phyloP scores from a whole-genome alignment of 2,888 invertebrate genomes.

The Cryptophagus acutangulus region DNA sequence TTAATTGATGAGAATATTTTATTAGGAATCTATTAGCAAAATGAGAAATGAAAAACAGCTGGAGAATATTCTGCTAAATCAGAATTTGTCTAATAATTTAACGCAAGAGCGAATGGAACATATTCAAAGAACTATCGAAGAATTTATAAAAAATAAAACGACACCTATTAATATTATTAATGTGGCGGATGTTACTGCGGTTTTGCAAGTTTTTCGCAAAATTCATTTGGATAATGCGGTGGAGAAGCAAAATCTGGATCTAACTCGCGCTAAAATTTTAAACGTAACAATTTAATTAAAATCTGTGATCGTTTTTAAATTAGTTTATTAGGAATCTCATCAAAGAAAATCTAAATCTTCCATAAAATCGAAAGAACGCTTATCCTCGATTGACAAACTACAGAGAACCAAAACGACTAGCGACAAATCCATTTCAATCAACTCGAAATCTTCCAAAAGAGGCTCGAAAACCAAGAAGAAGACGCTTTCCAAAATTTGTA shows the following conservation, averaged over 20 bases:
- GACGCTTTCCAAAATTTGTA: too few species aligned
- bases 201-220: slow-evolving; percentile 42
- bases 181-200: slow-evolving; percentile 40
- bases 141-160: slow-evolving; percentile 40
- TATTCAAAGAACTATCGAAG: slow-evolving; percentile 38
- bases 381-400: too few species aligned
- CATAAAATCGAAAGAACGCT: too few species aligned
- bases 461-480: too few species aligned
- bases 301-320: too few species aligned
- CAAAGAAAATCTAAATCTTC: too few species aligned
- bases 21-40: slow-evolving; percentile 35
- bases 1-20: slow-evolving; percentile 4
- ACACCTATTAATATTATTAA: slow-evolving; percentile 42
- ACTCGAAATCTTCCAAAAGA: too few species aligned
- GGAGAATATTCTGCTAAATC: slow-evolving; percentile 41
- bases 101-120: slow-evolving; percentile 40
- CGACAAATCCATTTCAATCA: too few species aligned
- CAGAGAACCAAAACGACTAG: too few species aligned
- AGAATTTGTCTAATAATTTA: slow-evolving; percentile 39
- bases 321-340: too few species aligned
- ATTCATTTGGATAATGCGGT: slow-evolving; percentile 34
- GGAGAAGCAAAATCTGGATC: slow-evolving; percentile 28
- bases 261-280: too few species aligned
- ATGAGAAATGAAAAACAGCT: slow-evolving; percentile 40
- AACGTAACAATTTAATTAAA: too few species aligned